phyloP scores from a whole-genome alignment of 2,113 vertebrate genomes.

The Etia nguti region DNA sequence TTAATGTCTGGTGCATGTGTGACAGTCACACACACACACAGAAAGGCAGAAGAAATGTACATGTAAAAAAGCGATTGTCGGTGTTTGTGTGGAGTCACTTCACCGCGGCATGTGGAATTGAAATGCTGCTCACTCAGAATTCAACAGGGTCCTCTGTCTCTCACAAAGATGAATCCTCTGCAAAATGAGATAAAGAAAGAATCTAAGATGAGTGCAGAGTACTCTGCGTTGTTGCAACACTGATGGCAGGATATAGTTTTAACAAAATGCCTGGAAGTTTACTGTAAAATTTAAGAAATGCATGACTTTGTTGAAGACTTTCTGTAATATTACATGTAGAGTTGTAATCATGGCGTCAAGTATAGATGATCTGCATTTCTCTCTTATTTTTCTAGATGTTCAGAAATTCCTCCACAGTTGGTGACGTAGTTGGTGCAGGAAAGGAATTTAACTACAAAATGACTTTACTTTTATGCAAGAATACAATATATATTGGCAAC shows the following conservation, averaged over 20 bases:
- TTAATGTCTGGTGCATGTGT: background rate
- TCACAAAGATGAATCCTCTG: background rate
- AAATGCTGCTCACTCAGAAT: slow-evolving; percentile 44
- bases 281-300: background rate
- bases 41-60: background rate
- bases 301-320: background rate
- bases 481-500: background rate
- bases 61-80: background rate
- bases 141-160: slow-evolving; percentile 8
- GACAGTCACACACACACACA: background rate
- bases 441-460: background rate
- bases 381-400: background rate
- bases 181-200: background rate
- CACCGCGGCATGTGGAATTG: slow-evolving; percentile 13
- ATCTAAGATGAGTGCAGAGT: background rate
- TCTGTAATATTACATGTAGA: background rate
- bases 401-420: background rate
- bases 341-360: background rate
- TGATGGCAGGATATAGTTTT: background rate
- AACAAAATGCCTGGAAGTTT: background rate
- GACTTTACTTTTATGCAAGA: background rate
- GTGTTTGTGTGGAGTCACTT: slow-evolving; percentile 8
- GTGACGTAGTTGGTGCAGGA: background rate
- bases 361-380: background rate
- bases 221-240: background rate